These are phyloP conservation scores for Alligator sinensis DNA, from an alignment of 2,113 vertebrate species.

Conservation along the genomic window DNA sequence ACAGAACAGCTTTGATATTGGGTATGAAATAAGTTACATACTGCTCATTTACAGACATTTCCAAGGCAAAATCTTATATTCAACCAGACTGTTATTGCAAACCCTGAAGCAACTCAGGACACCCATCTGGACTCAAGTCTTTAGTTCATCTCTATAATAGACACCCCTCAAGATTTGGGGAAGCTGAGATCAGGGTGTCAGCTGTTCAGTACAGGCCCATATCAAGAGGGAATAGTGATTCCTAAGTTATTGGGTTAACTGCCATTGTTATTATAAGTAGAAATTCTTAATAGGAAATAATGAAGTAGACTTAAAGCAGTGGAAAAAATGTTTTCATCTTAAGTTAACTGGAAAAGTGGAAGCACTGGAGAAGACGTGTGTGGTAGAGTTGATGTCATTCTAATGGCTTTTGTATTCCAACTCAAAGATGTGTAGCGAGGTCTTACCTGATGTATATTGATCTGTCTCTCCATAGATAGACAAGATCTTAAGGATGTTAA, in stretches of 20 bases:
- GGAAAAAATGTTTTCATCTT: slow-evolving; percentile 9
- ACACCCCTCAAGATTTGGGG: not conserved
- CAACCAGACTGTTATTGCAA: not conserved
- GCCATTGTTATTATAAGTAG: not conserved
- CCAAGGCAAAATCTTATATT: not conserved
- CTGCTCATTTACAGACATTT: not conserved
- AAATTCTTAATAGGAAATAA: not conserved
- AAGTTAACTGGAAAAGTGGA: not conserved
- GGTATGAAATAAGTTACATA: not conserved
- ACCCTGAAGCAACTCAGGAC: not conserved
- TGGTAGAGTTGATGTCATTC: not conserved
- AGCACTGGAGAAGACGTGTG: not conserved
- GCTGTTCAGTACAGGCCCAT: not conserved
- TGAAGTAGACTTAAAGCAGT: not conserved
- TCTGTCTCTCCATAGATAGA: not conserved
- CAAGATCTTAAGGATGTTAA: not conserved
- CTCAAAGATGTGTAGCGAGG: not conserved
- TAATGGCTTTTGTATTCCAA: not conserved
- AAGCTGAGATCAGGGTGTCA: not conserved
- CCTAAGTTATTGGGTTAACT: slow-evolving; percentile 19
- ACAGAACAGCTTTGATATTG: not conserved
- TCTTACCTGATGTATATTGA: not conserved
- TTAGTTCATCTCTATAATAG: not conserved
- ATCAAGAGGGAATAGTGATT: not conserved
- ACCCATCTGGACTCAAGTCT: not conserved